Percentiles rank a stretch among this genome's conserved stretches.
These are phyloP conservation scores for Peromyscus attwateri DNA, from an alignment of 2,797 vertebrate species.

Conservation along the genomic window DNA sequence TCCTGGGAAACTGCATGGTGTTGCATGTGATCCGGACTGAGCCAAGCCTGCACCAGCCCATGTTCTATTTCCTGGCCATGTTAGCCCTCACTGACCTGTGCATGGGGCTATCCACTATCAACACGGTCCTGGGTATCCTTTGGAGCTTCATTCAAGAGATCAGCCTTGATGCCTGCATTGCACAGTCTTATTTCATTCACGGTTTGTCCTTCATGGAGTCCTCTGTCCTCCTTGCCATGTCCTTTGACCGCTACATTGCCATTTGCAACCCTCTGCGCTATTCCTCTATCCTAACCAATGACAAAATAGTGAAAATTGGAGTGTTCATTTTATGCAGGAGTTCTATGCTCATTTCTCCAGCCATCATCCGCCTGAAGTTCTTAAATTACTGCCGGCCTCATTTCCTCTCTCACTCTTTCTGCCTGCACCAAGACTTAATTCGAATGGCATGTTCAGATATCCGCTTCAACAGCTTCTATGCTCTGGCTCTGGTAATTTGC, in stretches of 20 bases:
- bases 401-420: conserved; percentile 85
- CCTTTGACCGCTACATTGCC: conserved; percentile 86
- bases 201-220: conserved; percentile 73
- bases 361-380: conserved; percentile 81
- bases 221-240: conserved; percentile 81
- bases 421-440: conserved; percentile 87
- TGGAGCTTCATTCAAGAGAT: conserved; percentile 50
- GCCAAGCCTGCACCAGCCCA: conserved; percentile 65
- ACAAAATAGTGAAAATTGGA: conserved; percentile 67
- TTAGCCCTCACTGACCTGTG: conserved; percentile 65
- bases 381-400: conserved; percentile 83
- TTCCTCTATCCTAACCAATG: conserved; percentile 38
- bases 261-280: conserved; percentile 77
- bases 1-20: conserved; percentile 85
- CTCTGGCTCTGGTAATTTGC: conserved; percentile 74
- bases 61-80: conserved; percentile 76
- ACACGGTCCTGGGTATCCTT: conserved; percentile 19
- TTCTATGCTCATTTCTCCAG: conserved; percentile 72
- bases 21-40: conserved; percentile 77
- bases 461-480: conserved; percentile 84
- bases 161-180: conserved; percentile 64
- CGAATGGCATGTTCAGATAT: conserved; percentile 84
- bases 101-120: conserved; percentile 65
- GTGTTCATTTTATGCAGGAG: conserved; percentile 74
- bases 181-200: conserved; percentile 87